These are phyloP conservation scores for Xiphophorus couchianus DNA, from an alignment of 2,113 vertebrate genomes.

Conservation along the genomic window DNA sequence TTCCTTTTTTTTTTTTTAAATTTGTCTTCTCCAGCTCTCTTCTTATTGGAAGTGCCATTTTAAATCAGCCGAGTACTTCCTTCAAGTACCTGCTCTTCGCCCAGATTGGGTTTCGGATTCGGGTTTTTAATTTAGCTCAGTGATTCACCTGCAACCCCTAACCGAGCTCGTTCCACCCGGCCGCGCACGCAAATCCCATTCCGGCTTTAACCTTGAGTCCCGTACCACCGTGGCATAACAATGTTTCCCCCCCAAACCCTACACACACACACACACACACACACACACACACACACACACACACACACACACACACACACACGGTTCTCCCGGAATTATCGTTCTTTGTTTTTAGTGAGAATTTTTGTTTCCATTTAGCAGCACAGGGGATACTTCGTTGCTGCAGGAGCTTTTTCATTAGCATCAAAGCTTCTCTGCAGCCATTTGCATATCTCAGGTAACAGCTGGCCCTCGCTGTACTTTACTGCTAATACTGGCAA, in stretches of 20 bases:
- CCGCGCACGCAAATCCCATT: slow-evolving; percentile 7
- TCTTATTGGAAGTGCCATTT: background rate
- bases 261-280: no score
- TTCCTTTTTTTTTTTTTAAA: background rate
- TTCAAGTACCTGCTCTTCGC: slow-evolving; percentile 5
- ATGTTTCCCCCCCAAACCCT: background rate
- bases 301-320: background rate
- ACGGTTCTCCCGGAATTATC: slow-evolving; percentile 24
- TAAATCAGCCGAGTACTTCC: background rate
- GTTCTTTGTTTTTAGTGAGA: slow-evolving; percentile 9
- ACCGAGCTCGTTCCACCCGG: background rate
- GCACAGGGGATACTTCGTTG: slow-evolving; percentile 40
- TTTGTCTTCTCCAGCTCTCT: background rate
- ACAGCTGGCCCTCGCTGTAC: slow-evolving; percentile 48
- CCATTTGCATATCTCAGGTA: slow-evolving; percentile 69
- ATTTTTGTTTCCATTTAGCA: background rate
- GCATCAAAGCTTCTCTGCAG: slow-evolving; percentile 59
- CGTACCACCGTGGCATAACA: slow-evolving; percentile 25
- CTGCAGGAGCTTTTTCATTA: slow-evolving; percentile 54
- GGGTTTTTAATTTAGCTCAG: slow-evolving; percentile 18
- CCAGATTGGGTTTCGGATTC: slow-evolving; percentile 18
- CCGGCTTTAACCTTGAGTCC: slow-evolving; percentile 37
- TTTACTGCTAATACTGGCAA: slow-evolving; percentile 42
- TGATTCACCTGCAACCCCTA: slow-evolving; percentile 30
- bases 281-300: no score